Base-by-base conservation (phyloP, 2,888 invertebrate genomes). In the Noctua janthina region DNA sequence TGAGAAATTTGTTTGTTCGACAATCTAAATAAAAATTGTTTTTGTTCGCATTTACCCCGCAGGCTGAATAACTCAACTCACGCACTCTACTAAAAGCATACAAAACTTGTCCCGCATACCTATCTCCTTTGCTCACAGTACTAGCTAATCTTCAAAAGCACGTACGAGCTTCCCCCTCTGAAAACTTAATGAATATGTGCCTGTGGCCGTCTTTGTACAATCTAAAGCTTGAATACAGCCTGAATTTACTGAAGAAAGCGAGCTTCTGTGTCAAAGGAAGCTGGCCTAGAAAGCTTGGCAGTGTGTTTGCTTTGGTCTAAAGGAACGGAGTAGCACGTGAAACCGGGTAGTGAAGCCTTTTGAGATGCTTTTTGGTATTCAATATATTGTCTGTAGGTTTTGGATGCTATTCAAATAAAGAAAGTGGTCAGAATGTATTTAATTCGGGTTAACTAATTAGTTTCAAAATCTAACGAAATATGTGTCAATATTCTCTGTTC, bases 141-240 rank as follows among this genome's bases (percentile, higher is more conserved):
- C 68, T 68, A 75, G 81, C 71, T 86, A 81, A 83, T 71, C 74
- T 77, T 23, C n/a, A n/a, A 13, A 71, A 70, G 68, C 80, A 83
- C 84, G 77, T 78, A 81, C 79, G 29, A 70, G 62, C 54, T 62
- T 56, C 56, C 62, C 71, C 49, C 76, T 64, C 81, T 90, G 90
- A 85, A 90, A 90, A 79, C 76, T 69, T 85, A 88, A 90, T 90
- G 90, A 90, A 81, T 69, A 51, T 73, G 74, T 68, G 62, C 75
- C 71, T 51, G 69, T 39, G 46, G 49, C 72, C 23, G 79, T 76
- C 77, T 84, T 82, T 83, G 72, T 85, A 70, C 81, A 68, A 76
- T 85, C 76, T 70, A 66, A 49, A 72, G 83, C 83, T 56, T 90
- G 89, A 88, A 89, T 88, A 77, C 80, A 62, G 71, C 62, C 76